Base-by-base conservation (phyloP, 2,113 vertebrate genomes). In the Myotis brandtii region DNA sequence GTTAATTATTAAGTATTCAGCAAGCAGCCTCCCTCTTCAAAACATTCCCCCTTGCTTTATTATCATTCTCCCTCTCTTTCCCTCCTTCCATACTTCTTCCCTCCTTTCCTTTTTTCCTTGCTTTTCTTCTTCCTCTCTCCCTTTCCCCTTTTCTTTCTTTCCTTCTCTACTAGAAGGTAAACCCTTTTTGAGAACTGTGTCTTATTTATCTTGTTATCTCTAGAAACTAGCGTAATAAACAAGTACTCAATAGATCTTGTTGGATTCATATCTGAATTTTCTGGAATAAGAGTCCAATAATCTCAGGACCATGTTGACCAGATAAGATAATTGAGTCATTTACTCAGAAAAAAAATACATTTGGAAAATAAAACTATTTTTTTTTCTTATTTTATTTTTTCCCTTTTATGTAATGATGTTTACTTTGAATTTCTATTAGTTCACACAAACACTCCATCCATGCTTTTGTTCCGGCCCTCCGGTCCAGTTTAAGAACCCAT, bases 361-460 rank as follows among this genome's bases (percentile, higher is more conserved):
- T 89, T 92, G 32, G 30, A 81, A 95, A 79, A 52, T 40, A 25
- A 34, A 79, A 77, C 54, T 86, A n/a, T n/a, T n/a, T n/a, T n/a
- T n/a, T n/a, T n/a, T n/a, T n/a, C n/a, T n/a, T n/a, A n/a, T n/a
- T n/a, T n/a, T n/a, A n/a, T n/a, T n/a, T n/a, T n/a, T n/a, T n/a
- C n/a, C n/a, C n/a, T n/a, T n/a, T n/a, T n/a, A n/a, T n/a, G n/a
- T n/a, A n/a, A n/a, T n/a, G n/a, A n/a, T n/a, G n/a, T n/a, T n/a
- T n/a, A n/a, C n/a, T n/a, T n/a, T n/a, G n/a, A n/a, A n/a, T n/a
- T n/a, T n/a, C n/a, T n/a, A n/a, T n/a, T n/a, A n/a, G n/a, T n/a
- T n/a, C n/a, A n/a, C n/a, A n/a, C n/a, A n/a, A n/a, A n/a, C n/a
- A n/a, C n/a, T n/a, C n/a, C n/a, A n/a, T n/a, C n/a, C n/a, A n/a